These are phyloP conservation scores for Tridacna gigas DNA, from an alignment of 2,888 invertebrate genomes.

Conservation along the genomic window DNA sequence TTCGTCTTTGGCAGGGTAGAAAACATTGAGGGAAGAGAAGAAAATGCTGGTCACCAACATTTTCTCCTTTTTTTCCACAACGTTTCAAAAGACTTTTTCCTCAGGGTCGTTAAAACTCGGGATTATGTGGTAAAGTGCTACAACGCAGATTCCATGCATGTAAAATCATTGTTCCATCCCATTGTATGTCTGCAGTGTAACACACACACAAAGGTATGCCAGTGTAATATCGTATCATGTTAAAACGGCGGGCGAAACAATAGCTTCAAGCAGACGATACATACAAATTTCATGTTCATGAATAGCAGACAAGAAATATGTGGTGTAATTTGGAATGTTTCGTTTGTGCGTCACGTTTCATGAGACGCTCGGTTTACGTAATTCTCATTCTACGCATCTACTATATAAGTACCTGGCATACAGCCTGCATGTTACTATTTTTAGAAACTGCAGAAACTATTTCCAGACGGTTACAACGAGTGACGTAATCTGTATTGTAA, in stretches of 20 bases:
- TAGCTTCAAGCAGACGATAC: background rate
- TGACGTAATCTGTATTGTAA: slow-evolving; percentile 11
- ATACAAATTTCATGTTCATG: slow-evolving; percentile 7
- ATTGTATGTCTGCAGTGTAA: too few species aligned
- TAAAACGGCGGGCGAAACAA: too few species aligned
- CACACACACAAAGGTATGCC: too few species aligned
- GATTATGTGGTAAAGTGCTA: background rate
- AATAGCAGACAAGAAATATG: slow-evolving; percentile 16
- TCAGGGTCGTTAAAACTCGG: background rate
- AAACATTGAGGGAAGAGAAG: background rate
- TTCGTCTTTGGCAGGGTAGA: background rate
- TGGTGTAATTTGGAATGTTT: background rate
- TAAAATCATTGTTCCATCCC: too few species aligned
- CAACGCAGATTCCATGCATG: too few species aligned
- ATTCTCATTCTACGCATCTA: slow-evolving; percentile 7
- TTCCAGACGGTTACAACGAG: background rate
- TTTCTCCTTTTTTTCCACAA: background rate
- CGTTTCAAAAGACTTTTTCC: background rate
- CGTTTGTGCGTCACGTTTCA: slow-evolving; percentile 1
- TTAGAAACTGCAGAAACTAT: slow-evolving; percentile 16
- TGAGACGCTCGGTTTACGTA: background rate
- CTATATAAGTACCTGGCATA: slow-evolving; percentile 28
- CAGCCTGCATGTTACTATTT: slow-evolving; percentile 13
- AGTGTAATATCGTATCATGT: too few species aligned
- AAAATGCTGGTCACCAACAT: background rate